These are phyloP conservation scores for Terebella lapidaria DNA, from an alignment of 2,888 invertebrate genomes.

Conservation along the genomic window DNA sequence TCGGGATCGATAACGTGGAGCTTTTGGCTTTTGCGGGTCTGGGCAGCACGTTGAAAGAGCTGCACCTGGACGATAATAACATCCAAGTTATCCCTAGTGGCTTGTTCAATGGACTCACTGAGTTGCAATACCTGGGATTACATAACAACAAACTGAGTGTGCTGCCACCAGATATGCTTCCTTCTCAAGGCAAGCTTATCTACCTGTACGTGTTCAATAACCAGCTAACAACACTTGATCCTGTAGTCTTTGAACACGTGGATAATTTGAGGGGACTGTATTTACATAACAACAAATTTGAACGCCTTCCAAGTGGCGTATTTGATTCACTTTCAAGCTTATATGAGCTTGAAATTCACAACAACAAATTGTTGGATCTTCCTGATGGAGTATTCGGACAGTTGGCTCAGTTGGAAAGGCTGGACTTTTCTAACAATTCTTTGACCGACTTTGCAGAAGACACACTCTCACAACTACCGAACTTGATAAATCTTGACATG, in stretches of 20 bases:
- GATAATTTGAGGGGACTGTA: slow-evolving; percentile 1
- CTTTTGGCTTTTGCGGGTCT: slow-evolving; percentile 8
- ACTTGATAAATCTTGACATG: slow-evolving; percentile 3
- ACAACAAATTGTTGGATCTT: slow-evolving; percentile 1
- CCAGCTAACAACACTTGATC: not conserved
- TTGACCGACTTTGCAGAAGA: not conserved
- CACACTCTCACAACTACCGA: not conserved
- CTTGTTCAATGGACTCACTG: not conserved
- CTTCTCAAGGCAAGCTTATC: not conserved
- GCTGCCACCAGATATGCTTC: not conserved
- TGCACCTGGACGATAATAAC: slow-evolving; percentile 11
- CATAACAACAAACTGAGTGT: slow-evolving; percentile 6
- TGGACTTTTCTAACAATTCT: slow-evolving; percentile 2
- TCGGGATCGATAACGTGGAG: slow-evolving; percentile 5
- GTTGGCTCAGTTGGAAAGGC: not conserved
- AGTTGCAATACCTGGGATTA: slow-evolving; percentile 6
- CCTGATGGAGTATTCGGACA: not conserved
- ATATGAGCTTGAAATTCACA: not conserved
- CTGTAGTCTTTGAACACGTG: not conserved
- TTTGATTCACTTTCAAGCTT: slow-evolving; percentile 1
- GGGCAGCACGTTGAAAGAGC: not conserved
- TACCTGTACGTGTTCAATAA: slow-evolving; percentile 9
- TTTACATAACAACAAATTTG: slow-evolving; percentile 5
- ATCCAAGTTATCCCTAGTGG: not conserved
- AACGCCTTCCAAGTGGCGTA: not conserved